Evolutionary conservation across 37 sponge, comb jelly and placozoan species (phyloP).

Genomic region (Tethya wilhelma): DNA sequence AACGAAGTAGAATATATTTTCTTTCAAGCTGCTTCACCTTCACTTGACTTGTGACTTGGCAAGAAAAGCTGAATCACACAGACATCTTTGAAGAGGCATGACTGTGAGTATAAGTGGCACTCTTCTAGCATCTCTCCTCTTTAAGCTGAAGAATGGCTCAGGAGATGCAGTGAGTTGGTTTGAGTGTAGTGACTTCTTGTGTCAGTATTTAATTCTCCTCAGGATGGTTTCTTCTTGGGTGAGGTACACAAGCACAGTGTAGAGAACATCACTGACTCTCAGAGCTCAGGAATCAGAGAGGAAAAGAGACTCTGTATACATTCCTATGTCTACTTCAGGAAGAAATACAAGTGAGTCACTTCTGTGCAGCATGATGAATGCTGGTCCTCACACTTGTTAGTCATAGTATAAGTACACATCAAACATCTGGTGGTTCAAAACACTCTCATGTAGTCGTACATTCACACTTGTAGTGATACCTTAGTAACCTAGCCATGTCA

Average conservation of each 20-base stretch:
- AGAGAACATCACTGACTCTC: constrained; percentile 70
- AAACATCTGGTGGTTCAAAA: no score
- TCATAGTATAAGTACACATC: no score
- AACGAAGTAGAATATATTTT: no score
- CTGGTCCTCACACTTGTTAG: no score
- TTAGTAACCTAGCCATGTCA: no score
- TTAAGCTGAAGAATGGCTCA: constrained; percentile 58
- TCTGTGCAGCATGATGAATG: no score
- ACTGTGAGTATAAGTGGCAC: constrained; percentile 34
- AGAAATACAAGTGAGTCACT: constrained; percentile 23
- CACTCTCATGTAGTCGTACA: no score
- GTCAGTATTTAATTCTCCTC: neutral
- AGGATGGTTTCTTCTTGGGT: constrained; percentile 69
- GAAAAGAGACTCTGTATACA: constrained; percentile 52
- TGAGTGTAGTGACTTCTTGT: neutral
- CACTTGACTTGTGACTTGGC: no score
- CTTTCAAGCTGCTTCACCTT: no score
- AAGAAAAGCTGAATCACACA: constrained; percentile 5
- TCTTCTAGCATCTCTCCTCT: constrained; percentile 57
- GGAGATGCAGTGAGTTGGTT: constrained; percentile 63
- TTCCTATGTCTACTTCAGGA: constrained; percentile 16
- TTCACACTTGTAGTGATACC: no score
- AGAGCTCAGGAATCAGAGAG: constrained; percentile 37
- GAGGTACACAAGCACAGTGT: constrained; percentile 12
- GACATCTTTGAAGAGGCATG: neutral